These are phyloP conservation scores for Pararge aegeria DNA, from an alignment of 1,140 invertebrate genomes.

Conservation along the genomic window DNA sequence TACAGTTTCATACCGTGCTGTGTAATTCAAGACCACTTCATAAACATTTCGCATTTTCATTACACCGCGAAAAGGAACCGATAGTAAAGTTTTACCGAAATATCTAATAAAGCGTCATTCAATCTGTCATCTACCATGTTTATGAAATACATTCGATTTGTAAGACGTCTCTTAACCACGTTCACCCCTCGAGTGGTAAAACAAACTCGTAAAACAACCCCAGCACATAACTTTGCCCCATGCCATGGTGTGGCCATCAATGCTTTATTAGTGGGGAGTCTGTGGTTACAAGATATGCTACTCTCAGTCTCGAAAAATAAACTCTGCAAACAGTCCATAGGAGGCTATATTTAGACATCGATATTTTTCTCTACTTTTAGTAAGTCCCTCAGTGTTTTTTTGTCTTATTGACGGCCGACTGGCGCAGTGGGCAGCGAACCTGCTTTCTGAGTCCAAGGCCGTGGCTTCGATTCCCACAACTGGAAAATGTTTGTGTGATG, in stretches of 20 bases:
- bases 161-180: slow-evolving; percentile 17
- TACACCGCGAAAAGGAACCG: too few relatives aligned
- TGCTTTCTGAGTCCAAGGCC: too few relatives aligned
- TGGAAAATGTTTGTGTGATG: too few relatives aligned
- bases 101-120: neutral
- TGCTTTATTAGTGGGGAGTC: slow-evolving; percentile 55
- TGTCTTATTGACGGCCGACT: too few relatives aligned
- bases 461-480: too few relatives aligned
- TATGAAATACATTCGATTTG: slow-evolving; percentile 11
- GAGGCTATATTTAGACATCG: neutral
- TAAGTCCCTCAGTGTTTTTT: too few relatives aligned
- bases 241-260: slow-evolving; percentile 45
- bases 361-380: too few relatives aligned
- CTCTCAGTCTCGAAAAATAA: slow-evolving; percentile 4
- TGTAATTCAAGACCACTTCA: too few relatives aligned
- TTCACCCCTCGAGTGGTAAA: slow-evolving; percentile 35
- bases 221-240: slow-evolving; percentile 48
- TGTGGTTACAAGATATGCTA: slow-evolving; percentile 24
- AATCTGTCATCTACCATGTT: neutral
- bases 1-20: too few relatives aligned
- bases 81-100: too few relatives aligned
- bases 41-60: too few relatives aligned
- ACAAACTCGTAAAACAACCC: slow-evolving; percentile 62
- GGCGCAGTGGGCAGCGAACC: too few relatives aligned
- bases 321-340: neutral